Evolutionary conservation across 2,888 invertebrate genomes (phyloP).

Genomic region (Thereva nobilitata): DNA sequence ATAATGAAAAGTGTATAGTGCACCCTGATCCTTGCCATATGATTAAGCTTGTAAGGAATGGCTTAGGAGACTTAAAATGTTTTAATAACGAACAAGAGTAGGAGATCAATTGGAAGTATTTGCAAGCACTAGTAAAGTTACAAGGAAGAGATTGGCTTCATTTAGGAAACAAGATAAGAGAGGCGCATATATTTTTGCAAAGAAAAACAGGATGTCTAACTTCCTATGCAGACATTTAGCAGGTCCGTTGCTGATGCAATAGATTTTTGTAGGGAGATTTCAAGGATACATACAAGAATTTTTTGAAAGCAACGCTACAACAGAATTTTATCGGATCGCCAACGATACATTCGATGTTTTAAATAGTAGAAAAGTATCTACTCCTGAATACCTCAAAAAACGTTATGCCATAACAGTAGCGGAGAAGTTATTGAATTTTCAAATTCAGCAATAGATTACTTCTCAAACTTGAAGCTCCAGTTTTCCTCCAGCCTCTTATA

Average conservation of each 20-base stretch:
- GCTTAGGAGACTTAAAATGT: constrained; percentile 2
- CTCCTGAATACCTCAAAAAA: neutral
- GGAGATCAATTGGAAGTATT: constrained; percentile 14
- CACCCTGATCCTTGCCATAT: neutral
- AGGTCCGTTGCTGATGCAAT: constrained; percentile 14
- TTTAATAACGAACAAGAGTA: no score
- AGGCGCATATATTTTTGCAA: constrained; percentile 25
- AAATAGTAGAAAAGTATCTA: constrained; percentile 10
- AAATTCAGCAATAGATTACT: constrained; percentile 5
- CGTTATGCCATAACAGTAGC: neutral
- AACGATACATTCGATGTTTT: constrained; percentile 23
- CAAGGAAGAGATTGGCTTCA: constrained; percentile 29
- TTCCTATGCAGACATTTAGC: constrained; percentile 7
- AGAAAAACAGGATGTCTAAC: constrained; percentile 33
- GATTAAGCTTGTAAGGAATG: no score
- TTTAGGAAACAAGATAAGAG: constrained; percentile 28
- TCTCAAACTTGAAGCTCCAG: neutral
- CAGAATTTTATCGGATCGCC: constrained; percentile 9
- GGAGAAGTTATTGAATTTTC: neutral
- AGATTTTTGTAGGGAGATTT: constrained; percentile 24
- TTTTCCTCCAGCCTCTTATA: neutral
- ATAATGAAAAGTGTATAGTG: no score
- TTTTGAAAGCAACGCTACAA: constrained; percentile 5
- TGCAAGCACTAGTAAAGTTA: neutral
- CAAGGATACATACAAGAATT: neutral